phyloP scores from a whole-genome alignment of 2,888 invertebrate species.

The Physocephala rufipes region DNA sequence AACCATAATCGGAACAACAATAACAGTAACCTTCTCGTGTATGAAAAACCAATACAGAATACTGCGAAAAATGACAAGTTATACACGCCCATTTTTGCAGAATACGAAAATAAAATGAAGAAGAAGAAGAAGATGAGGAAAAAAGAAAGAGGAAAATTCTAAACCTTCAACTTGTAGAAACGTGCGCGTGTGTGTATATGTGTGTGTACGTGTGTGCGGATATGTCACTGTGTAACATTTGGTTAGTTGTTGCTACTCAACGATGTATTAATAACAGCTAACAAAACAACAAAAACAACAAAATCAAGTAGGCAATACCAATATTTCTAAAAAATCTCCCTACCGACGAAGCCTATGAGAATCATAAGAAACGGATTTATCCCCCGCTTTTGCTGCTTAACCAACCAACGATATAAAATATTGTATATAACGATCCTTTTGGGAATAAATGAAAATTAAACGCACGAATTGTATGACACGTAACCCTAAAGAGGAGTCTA shows the following conservation, averaged over 20 bases:
- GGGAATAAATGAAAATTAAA: no score
- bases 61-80: neutral
- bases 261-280: neutral
- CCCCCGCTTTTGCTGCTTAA: no score
- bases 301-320: neutral
- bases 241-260: neutral
- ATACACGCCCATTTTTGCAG: conserved; percentile 18
- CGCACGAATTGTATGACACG: conserved; percentile 2
- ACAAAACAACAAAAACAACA: conserved; percentile 4
- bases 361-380: no score
- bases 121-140: neutral
- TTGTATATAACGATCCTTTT: neutral
- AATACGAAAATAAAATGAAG: conserved; percentile 24
- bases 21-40: conserved; percentile 12
- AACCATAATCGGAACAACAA: neutral
- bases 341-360: neutral
- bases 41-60: conserved; percentile 38
- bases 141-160: conserved; percentile 13
- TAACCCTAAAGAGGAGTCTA: conserved; percentile 22
- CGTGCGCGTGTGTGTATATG: neutral
- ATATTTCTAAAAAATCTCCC: neutral
- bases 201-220: neutral
- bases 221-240: conserved; percentile 12
- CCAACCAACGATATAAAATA: conserved; percentile 8
- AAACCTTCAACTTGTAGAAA: conserved; percentile 1